Percentiles rank a stretch among this genome's conserved stretches.
Conservation (phyloP, 2,113 vertebrate species). For the Quiscalus mexicanus region DNA sequence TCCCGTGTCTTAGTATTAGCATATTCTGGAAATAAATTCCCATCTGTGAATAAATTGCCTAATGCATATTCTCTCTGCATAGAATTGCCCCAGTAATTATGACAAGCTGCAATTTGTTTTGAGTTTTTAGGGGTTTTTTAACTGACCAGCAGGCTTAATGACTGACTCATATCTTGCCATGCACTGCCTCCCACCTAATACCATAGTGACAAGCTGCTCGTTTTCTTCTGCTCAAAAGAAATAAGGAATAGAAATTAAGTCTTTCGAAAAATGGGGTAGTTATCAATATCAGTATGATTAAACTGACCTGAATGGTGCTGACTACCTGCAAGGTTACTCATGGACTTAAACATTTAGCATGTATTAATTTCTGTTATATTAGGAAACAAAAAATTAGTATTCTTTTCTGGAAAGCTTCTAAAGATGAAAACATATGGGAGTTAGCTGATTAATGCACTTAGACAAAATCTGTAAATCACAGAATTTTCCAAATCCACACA, state of each 20-base stretch:
- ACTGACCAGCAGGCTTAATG: constrained; percentile 9
- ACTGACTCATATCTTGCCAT: constrained; percentile 21
- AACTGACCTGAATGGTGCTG: not conserved
- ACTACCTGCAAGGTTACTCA: not conserved
- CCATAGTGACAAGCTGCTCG: not conserved
- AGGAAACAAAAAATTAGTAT: not conserved
- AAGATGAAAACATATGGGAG: not conserved
- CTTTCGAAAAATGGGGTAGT: not conserved
- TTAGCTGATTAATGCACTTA: not conserved
- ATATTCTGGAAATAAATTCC: not conserved
- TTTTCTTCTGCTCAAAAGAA: constrained; percentile 2
- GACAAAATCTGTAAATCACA: not conserved
- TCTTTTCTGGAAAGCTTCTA: not conserved
- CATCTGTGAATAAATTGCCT: not conserved
- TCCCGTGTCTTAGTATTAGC: not conserved
- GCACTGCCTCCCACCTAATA: not conserved
- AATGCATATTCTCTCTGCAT: not conserved
- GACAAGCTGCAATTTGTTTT: not conserved
- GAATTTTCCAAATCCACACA: not conserved
- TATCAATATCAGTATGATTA: not conserved
- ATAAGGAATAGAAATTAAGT: not conserved
- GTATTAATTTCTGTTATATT: not conserved
- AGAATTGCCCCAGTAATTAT: not conserved
- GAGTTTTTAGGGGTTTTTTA: not conserved
- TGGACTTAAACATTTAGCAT: not conserved